Evolutionary conservation across 2,113 vertebrate genomes (phyloP), one percentile per base, ranked within the genome.

Genomic region (Pongo abelii): DNA sequence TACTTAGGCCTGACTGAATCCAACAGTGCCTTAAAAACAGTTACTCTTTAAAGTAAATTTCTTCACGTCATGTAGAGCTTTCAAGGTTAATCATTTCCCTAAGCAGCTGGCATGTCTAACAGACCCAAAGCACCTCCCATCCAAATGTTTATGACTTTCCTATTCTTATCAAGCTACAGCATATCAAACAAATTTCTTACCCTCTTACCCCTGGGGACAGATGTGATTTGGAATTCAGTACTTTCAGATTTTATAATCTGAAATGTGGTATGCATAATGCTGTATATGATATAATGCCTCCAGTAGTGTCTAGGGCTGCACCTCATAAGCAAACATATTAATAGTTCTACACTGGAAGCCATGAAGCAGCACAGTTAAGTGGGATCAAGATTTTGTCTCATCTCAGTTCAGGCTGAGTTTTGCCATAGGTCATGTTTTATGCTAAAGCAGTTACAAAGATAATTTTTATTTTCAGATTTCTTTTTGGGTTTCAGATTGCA

Each of bases 131-230:
- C 94, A 77, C 46, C 40, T 90, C 59, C 22, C 2, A 20, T 38
- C 22, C 9, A n/a, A 96, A 96, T 43, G 38, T 91, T 43, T 92
- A 61, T 52, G 77, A 85, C 77, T 74, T 80, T n/a, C 59, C 40
- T 80, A 77, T 87, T 74, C 20, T 80, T 27, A 81, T 57, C 10
- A 89, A 46, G 22, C 57, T 67, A 70, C 8, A 78, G 94, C 77
- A 81, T 91, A 97, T 59, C 57, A 81, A 89, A 87, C 20, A 85
- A 32, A 69, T 55, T 48, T 95, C 87, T 95, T 81, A 79, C 35
- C 20, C n/a, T 55, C 9, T 7, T 94, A 87, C 25, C 17, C 16
- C 40, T 88, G 43, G n/a, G n/a, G 59, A n/a, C 32, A 97, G 83
- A 86, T 70, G 11, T 81, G 16, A 79, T 61, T n/a, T 92, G 48